Evolutionary conservation across 2,888 invertebrate genomes (phyloP).

Genomic region (Hymenopus coronatus): DNA sequence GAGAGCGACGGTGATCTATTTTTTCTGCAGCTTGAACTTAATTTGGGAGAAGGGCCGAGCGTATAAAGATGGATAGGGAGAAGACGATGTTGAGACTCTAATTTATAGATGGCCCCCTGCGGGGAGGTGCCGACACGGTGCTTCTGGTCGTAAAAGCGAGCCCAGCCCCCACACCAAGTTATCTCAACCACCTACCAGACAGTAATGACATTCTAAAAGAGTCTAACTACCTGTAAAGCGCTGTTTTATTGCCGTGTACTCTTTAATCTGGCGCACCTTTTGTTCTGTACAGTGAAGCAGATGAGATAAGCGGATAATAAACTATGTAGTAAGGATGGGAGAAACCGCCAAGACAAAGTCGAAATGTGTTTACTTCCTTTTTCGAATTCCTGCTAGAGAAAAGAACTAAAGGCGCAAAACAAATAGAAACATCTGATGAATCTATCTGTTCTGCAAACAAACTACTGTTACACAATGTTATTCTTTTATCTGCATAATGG

Average conservation of each 20-base stretch:
- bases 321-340: too few species aligned
- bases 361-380: too few species aligned
- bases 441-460: too few species aligned
- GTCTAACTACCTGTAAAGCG: neutral
- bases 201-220: neutral
- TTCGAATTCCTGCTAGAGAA: too few species aligned
- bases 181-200: neutral
- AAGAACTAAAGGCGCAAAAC: too few species aligned
- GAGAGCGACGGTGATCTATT: neutral
- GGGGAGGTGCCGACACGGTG: slow-evolving; percentile 11
- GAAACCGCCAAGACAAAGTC: too few species aligned
- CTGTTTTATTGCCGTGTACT: neutral
- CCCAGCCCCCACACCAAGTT: neutral
- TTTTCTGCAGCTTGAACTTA: neutral
- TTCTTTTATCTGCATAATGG: too few species aligned
- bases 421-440: too few species aligned
- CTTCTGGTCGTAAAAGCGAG: neutral
- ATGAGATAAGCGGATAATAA: too few species aligned
- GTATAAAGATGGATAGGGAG: neutral
- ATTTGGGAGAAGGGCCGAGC: neutral
- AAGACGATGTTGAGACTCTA: slow-evolving; percentile 13
- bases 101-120: slow-evolving; percentile 27
- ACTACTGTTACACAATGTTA: too few species aligned
- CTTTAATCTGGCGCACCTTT: too few species aligned
- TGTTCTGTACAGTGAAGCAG: too few species aligned